Conservation (phyloP, 2,888 invertebrate genomes). For the Hemithea aestivaria region DNA sequence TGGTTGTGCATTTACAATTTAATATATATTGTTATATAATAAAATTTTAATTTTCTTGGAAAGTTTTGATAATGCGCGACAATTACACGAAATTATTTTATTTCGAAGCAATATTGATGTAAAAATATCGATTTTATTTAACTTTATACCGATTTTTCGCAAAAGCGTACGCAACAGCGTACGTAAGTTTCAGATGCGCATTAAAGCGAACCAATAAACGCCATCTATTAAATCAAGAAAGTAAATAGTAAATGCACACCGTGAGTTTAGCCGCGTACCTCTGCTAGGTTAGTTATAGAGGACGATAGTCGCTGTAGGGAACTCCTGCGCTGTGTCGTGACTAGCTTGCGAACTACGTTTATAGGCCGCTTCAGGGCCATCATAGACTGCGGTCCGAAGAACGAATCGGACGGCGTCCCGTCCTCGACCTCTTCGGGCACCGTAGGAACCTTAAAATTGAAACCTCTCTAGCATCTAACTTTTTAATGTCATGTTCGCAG, state of each 20-base stretch:
- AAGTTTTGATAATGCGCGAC: too few species aligned
- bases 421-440: conserved; percentile 65
- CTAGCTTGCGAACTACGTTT: conserved; percentile 74
- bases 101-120: too few species aligned
- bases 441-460: conserved; percentile 66
- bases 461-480: conserved; percentile 42
- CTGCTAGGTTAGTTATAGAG: conserved; percentile 73
- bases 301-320: conserved; percentile 71
- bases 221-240: not conserved
- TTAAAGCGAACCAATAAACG: conserved; percentile 2
- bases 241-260: conserved; percentile 51
- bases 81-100: too few species aligned
- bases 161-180: conserved; percentile 6
- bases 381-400: conserved; percentile 61
- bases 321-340: conserved; percentile 68
- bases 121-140: too few species aligned
- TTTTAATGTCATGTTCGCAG: conserved; percentile 13
- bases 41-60: too few species aligned
- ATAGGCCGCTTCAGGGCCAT: conserved; percentile 67
- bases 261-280: conserved; percentile 61
- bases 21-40: too few species aligned
- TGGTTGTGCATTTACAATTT: conserved; percentile 60
- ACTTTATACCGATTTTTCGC: too few species aligned
- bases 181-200: too few species aligned
- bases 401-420: conserved; percentile 47